Evolutionary conservation across 2,888 invertebrate species (phyloP).

Genomic region (Athripsodes cinereus): DNA sequence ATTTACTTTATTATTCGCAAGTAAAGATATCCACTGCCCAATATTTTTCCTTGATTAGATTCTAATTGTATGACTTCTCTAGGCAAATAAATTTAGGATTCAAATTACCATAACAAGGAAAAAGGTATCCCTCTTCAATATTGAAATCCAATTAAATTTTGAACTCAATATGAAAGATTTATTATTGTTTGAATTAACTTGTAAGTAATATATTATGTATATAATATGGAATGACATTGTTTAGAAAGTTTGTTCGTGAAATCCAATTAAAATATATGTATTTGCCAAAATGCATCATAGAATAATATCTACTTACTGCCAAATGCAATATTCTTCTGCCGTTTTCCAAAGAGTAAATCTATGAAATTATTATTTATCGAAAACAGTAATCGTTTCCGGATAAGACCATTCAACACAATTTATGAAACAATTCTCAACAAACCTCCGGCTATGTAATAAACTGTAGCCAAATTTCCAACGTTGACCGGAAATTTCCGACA

Average conservation of each 20-base stretch:
- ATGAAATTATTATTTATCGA: constrained; percentile 3
- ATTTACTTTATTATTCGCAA: too few species aligned
- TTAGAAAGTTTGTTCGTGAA: neutral
- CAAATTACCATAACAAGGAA: too few species aligned
- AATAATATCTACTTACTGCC: neutral
- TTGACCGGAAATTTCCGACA: constrained; percentile 12
- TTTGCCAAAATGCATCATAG: neutral
- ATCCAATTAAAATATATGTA: neutral
- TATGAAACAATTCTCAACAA: constrained; percentile 6
- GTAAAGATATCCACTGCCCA: too few species aligned
- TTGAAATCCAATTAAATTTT: too few species aligned
- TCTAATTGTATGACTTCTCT: too few species aligned
- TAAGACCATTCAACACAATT: constrained; percentile 4
- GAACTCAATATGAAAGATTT: too few species aligned
- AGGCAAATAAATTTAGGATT: too few species aligned
- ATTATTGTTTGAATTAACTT: too few species aligned
- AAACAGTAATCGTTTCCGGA: neutral
- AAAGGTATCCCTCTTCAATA: too few species aligned
- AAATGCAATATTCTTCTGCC: constrained; percentile 3
- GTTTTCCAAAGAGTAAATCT: neutral
- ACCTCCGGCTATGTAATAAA: constrained; percentile 1
- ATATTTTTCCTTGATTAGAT: too few species aligned
- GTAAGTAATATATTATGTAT: too few species aligned
- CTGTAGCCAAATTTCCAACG: constrained; percentile 7
- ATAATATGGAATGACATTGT: too few species aligned